Evolutionary conservation across 1,140 invertebrate species (phyloP).

Genomic region (Temnothorax longispinosus): DNA sequence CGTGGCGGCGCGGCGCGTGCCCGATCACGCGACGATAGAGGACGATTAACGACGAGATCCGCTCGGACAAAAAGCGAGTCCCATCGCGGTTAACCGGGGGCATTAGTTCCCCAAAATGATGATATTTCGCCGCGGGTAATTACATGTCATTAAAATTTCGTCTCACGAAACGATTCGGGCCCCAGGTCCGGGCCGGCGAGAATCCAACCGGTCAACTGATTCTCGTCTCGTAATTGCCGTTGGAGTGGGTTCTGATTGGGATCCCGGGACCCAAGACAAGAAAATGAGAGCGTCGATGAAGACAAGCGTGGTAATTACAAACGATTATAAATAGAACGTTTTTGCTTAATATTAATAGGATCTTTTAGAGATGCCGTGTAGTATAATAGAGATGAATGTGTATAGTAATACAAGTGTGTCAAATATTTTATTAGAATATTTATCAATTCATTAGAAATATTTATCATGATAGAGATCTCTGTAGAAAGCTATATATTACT

Average conservation of each 20-base stretch:
- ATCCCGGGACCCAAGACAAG: conserved; percentile 21
- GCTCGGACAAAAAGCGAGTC: conserved; percentile 29
- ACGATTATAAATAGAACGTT: conserved; percentile 11
- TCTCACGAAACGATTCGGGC: conserved; percentile 45
- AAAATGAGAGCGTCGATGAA: conserved; percentile 29
- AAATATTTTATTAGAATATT: neutral
- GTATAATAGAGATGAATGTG: neutral
- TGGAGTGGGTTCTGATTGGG: conserved; percentile 29
- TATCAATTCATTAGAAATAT: neutral
- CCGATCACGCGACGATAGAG: conserved; percentile 67
- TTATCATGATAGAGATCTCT: neutral
- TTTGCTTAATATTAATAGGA: conserved; percentile 11
- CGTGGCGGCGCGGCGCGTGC: conserved; percentile 58
- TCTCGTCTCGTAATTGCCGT: conserved; percentile 46
- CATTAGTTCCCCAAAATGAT: conserved; percentile 60
- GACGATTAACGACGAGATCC: conserved; percentile 44
- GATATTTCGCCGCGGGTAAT: conserved; percentile 60
- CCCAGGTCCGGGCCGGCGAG: neutral
- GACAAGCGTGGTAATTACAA: conserved; percentile 36
- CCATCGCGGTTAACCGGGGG: conserved; percentile 39
- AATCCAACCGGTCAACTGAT: conserved; percentile 47
- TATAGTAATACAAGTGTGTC: neutral
- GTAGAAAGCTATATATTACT: neutral
- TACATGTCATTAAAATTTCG: conserved; percentile 59
- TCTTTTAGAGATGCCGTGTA: neutral